Conservation (phyloP, 1,140 invertebrate species). For the Drosophila azteca region DNA sequence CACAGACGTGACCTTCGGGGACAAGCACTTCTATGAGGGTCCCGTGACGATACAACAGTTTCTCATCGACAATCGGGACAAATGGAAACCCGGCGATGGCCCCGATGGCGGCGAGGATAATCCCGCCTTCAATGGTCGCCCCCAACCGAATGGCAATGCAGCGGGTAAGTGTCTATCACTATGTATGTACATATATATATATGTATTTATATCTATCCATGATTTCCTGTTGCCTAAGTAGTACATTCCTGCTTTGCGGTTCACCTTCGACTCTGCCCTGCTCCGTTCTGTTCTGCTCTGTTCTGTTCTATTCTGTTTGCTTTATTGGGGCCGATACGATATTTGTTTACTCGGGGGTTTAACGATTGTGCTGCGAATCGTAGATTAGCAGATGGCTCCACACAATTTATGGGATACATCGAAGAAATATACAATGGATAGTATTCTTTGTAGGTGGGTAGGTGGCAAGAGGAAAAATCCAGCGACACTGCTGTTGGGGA, state of each 20-base stretch:
- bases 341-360: constrained; percentile 39
- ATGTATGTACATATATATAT: too few species aligned
- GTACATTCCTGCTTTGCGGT: constrained; percentile 30
- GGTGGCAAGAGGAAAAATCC: constrained; percentile 2
- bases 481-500: background rate
- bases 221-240: constrained; percentile 29
- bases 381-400: constrained; percentile 44
- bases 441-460: background rate
- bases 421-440: constrained; percentile 10
- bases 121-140: constrained; percentile 54
- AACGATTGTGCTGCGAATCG: constrained; percentile 37
- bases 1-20: constrained; percentile 87
- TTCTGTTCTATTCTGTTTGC: constrained; percentile 31
- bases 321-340: constrained; percentile 19
- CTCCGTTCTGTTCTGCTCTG: constrained; percentile 23
- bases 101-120: constrained; percentile 57
- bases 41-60: constrained; percentile 88
- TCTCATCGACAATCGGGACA: constrained; percentile 83
- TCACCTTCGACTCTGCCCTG: constrained; percentile 26
- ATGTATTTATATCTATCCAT: background rate
- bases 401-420: constrained; percentile 18
- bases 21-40: constrained; percentile 87
- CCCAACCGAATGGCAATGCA: constrained; percentile 41
- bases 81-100: constrained; percentile 67
- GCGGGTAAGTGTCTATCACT: constrained; percentile 36